Evolutionary conservation across 2,797 vertebrate species (phyloP).

Genomic region (Catamblyrhynchus diadema): DNA sequence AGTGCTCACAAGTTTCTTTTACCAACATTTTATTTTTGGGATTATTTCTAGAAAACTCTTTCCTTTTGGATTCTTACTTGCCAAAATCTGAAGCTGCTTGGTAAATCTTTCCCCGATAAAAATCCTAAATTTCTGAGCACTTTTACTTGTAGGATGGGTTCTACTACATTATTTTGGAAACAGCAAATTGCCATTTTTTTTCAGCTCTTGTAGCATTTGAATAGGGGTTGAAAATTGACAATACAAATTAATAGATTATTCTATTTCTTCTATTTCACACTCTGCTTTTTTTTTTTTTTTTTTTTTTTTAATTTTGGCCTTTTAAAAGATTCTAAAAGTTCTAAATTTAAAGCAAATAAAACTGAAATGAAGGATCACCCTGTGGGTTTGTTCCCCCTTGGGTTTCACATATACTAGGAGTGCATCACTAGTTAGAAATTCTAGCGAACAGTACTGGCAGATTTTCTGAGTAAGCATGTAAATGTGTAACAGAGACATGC

Average conservation of each 20-base stretch:
- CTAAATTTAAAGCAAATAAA: neutral
- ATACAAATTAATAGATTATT: neutral
- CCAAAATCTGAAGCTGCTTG: neutral
- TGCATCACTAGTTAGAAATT: neutral
- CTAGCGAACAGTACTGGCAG: neutral
- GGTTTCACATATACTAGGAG: neutral
- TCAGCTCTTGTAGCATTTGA: neutral
- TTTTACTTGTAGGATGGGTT: neutral
- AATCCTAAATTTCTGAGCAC: neutral
- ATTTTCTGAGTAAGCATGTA: neutral
- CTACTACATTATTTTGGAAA: neutral
- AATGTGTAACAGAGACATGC: neutral
- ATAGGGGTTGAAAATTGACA: neutral
- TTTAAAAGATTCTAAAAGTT: neutral
- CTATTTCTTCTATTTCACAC: neutral
- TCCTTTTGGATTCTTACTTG: neutral
- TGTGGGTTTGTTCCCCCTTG: accelerated
- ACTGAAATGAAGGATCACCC: neutral
- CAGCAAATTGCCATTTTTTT: neutral
- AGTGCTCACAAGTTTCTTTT: neutral
- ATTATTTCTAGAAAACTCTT: neutral
- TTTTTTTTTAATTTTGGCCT: neutral
- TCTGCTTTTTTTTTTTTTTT: neutral
- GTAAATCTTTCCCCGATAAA: neutral
- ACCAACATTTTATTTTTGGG: neutral